phyloP scores from a whole-genome alignment of 2,113 vertebrate genomes.

The Pluvialis apricaria region DNA sequence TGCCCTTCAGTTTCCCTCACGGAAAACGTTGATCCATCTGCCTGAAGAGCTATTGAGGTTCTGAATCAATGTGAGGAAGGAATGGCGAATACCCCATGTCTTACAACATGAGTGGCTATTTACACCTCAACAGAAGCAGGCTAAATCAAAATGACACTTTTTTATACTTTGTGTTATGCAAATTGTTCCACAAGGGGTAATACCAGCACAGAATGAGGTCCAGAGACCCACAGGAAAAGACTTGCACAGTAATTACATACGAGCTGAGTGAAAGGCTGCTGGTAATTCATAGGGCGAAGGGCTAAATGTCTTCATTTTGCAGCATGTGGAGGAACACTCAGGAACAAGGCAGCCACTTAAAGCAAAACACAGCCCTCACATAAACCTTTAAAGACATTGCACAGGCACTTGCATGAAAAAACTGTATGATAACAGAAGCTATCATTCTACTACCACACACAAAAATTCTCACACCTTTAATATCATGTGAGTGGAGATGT shows the following conservation, averaged over 20 bases:
- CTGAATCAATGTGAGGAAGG: background rate
- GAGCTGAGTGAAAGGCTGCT: background rate
- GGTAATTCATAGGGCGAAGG: background rate
- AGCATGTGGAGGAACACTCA: background rate
- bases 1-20: background rate
- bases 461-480: background rate
- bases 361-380: background rate
- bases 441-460: background rate
- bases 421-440: background rate
- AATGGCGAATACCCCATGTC: background rate
- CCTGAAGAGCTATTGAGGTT: background rate
- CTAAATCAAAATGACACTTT: slow-evolving; percentile 8
- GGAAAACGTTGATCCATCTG: background rate
- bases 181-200: background rate
- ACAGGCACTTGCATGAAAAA: background rate
- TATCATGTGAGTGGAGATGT: background rate
- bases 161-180: background rate
- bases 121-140: background rate
- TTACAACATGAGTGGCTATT: background rate
- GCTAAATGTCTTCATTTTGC: slow-evolving; percentile 27
- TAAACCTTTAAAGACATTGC: background rate
- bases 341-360: background rate
- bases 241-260: slow-evolving; percentile 58
- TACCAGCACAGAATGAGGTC: slow-evolving; percentile 38
- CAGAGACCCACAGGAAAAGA: slow-evolving; percentile 16